Conservation (phyloP, 2,888 invertebrate species). For the Baccha elongata region DNA sequence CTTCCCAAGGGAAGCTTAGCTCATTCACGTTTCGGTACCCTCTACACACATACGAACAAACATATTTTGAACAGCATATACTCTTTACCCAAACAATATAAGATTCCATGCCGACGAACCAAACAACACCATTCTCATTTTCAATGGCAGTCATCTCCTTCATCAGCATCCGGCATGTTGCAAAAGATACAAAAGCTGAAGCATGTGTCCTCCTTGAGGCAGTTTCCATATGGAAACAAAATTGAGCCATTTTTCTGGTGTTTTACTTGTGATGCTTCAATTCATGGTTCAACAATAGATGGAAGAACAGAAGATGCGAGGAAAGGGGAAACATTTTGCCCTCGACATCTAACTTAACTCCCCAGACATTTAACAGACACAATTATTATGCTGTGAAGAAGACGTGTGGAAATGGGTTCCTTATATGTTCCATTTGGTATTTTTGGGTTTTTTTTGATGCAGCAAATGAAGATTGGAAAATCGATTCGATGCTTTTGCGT, state of each 20-base stretch:
- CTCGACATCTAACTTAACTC: constrained; percentile 12
- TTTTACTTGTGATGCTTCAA: constrained; percentile 59
- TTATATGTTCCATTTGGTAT: constrained; percentile 9
- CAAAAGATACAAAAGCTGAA: constrained; percentile 37
- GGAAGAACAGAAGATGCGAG: background rate
- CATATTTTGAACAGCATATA: background rate
- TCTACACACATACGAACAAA: background rate
- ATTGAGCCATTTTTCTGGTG: constrained; percentile 16
- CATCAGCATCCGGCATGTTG: constrained; percentile 17
- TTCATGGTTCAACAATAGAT: constrained; percentile 43
- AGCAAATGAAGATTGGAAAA: constrained; percentile 54
- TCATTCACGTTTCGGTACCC: background rate
- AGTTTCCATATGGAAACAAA: constrained; percentile 50
- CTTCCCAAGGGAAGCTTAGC: constrained; percentile 1
- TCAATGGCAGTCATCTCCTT: constrained; percentile 22
- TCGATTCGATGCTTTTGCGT: constrained; percentile 25
- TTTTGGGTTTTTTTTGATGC: constrained; percentile 12
- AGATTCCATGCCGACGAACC: background rate
- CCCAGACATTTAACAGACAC: constrained; percentile 52
- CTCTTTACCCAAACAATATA: background rate
- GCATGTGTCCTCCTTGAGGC: constrained; percentile 48
- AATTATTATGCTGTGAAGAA: constrained; percentile 34
- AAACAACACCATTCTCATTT: background rate
- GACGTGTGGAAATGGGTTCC: constrained; percentile 32
- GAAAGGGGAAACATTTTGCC: background rate